Conservation (phyloP, 2,797 vertebrate species). For the Gastrophryne carolinensis region DNA sequence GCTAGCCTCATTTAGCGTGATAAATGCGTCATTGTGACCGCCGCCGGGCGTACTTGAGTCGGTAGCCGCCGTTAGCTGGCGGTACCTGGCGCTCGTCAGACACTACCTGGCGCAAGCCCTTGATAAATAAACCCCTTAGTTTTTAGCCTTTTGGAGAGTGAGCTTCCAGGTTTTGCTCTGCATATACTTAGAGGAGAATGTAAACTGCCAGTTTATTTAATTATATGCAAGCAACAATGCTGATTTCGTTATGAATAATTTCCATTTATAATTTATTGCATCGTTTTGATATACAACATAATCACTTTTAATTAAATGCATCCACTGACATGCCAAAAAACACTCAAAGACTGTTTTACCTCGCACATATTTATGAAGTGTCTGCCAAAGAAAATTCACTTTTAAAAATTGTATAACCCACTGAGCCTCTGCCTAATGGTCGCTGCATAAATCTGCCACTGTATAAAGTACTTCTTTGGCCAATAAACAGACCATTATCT, state of each 20-base stretch:
- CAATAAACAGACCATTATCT: not conserved
- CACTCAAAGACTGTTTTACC: not conserved
- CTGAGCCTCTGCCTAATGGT: not conserved
- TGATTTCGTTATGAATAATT: not conserved
- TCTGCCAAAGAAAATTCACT: not conserved
- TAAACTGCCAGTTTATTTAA: not conserved
- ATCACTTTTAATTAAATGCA: slow-evolving; percentile 17
- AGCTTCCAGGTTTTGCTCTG: too few species aligned
- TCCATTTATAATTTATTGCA: too few species aligned
- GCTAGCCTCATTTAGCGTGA: too few species aligned
- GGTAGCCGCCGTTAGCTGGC: too few species aligned
- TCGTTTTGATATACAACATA: not conserved
- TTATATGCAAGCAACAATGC: not conserved
- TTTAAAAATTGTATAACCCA: not conserved
- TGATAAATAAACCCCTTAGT: too few species aligned
- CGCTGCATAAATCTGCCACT: not conserved
- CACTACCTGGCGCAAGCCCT: too few species aligned
- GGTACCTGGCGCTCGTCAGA: too few species aligned
- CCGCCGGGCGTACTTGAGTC: too few species aligned
- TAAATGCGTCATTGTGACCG: too few species aligned
- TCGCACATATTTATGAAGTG: not conserved
- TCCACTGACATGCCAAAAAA: not conserved
- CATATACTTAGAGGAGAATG: too few species aligned
- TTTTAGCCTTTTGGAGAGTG: too few species aligned
- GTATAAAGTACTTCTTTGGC: not conserved